Base-by-base conservation (phyloP, 2,797 vertebrate genomes). In the Lophura swinhoii region DNA sequence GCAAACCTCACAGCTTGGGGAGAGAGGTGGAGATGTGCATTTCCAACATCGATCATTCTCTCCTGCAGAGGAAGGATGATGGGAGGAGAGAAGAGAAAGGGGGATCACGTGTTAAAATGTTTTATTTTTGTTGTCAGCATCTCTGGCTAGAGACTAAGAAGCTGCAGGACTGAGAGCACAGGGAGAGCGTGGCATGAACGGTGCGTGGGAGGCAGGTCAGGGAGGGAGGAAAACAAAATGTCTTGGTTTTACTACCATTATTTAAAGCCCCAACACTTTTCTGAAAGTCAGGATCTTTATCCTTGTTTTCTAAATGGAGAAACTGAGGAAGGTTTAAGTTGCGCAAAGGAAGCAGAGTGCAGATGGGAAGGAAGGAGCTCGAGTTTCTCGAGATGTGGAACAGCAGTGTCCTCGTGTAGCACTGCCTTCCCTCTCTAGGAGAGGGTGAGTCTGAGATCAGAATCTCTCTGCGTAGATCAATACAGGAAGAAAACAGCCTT, bases 101-200 rank as follows among this genome's bases (percentile, higher is more conserved):
- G 33, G 60, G 43, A 33, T 8, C 0, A 2, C 6, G 63, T 23
- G 44, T 90, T 80, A 49, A 64, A 80, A 53, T 71, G 66, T 59
- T 94, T 96, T 75, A 81, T 91, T 91, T 78, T 49, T 58, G 44
- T 79, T 90, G 78, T 83, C 67, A 26, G 31, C 14, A 29, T 67
- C 66, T 80, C 66, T 48, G 80, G 37, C 67, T 88, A 9, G 59
- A 58, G 88, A 33, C 21, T n/a, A 91, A 33, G 87, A n/a, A 82
- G 72, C 76, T 85, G 74, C 8, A 23, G 58, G 81, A 79, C 46
- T 12, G 24, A 29, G 73, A 51, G 37, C 14, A 16, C 1, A 0
- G 39, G 21, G 48, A 22, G 44, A 37, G 24, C 8, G 21, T 73
- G 51, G n/a, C 39, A 2, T 33, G 62, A 67, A 10, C 24, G 56